Evolutionary conservation across 2,888 invertebrate species (phyloP), one percentile per base, ranked within the genome.

Genomic region (Aleiodes leptofemur): DNA sequence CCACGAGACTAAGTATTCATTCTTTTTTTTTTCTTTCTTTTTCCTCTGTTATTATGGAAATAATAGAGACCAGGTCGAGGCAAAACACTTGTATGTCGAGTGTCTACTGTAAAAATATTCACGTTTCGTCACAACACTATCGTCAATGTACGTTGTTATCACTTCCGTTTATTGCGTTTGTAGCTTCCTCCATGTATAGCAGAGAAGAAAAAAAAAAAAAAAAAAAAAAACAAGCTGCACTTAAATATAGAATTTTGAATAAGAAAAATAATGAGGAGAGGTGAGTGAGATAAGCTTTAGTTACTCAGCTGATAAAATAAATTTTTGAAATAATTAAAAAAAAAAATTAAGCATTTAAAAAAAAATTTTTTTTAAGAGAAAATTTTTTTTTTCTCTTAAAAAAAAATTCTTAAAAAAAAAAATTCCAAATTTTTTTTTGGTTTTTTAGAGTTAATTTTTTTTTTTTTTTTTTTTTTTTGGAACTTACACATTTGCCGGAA

Each of bases 71-170:
- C 61, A 34, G 50, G 72, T 72, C 51, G 59, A 34, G 38, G 59
- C 13, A 59, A 69, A 68, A 61, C 72, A 72, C 72, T 72, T 61
- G 59, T 14, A 61, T 31, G n/a, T n/a, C 14, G 61, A n/a, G 34
- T 38, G 14, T 13, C n/a, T 38, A 38, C n/a, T 38, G 14, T 6
- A 34, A 34, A n/a, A 34, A 34, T 14, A 34, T n/a, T 29, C 3
- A 14, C n/a, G 31, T 53, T 29, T 51, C 31, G n/a, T n/a, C 23
- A 51, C 53, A 13, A 23, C 11, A 69, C 61, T 14, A 34, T 38
- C 34, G 14, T 14, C 38, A 61, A 29, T 8, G 13, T n/a, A 38
- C 38, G 23, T 61, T 14, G 61, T 61, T 61, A 61, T 61, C 61
- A 34, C 61, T 61, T 61, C 61, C 61, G 34, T 61, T 61, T 7